phyloP scores from a whole-genome alignment of 2,888 invertebrate genomes.

The Trichopria drosophilae region DNA sequence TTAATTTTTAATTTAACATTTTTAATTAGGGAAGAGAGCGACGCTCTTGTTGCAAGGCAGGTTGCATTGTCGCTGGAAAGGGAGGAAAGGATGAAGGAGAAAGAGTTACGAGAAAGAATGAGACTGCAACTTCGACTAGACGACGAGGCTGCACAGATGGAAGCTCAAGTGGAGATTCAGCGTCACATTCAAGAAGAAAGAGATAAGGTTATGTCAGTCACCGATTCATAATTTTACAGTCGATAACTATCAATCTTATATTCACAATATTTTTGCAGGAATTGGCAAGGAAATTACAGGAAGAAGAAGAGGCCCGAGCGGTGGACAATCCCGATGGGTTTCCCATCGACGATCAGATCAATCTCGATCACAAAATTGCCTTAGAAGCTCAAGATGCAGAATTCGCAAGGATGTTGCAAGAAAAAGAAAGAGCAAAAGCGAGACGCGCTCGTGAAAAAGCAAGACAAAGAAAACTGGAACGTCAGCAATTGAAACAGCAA shows the following conservation, averaged over 20 bases:
- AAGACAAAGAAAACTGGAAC: constrained; percentile 53
- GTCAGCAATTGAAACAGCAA: constrained; percentile 63
- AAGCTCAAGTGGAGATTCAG: constrained; percentile 60
- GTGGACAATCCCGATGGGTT: constrained; percentile 61
- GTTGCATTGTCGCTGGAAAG: constrained; percentile 68
- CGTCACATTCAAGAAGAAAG: constrained; percentile 71
- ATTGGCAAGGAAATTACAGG: constrained; percentile 74
- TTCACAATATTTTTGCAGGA: constrained; percentile 61
- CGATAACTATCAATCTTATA: no score
- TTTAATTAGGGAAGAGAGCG: constrained; percentile 66
- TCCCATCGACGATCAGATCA: constrained; percentile 44
- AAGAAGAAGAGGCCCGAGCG: constrained; percentile 70
- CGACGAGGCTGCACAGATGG: constrained; percentile 51
- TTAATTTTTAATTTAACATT: constrained; percentile 11
- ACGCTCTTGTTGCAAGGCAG: constrained; percentile 68
- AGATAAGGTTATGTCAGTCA: constrained; percentile 64
- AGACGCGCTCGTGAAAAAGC: constrained; percentile 73
- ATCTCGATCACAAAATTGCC: constrained; percentile 67
- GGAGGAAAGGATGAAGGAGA: constrained; percentile 62
- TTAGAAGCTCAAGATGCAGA: constrained; percentile 82
- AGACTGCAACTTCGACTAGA: constrained; percentile 53
- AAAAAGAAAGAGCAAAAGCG: constrained; percentile 72
- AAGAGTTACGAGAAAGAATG: constrained; percentile 62
- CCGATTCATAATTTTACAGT: constrained; percentile 18
- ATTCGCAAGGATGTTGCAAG: constrained; percentile 75